Evolutionary conservation across 2,888 invertebrate species (phyloP).

Genomic region (Drosophila mercatorum): DNA sequence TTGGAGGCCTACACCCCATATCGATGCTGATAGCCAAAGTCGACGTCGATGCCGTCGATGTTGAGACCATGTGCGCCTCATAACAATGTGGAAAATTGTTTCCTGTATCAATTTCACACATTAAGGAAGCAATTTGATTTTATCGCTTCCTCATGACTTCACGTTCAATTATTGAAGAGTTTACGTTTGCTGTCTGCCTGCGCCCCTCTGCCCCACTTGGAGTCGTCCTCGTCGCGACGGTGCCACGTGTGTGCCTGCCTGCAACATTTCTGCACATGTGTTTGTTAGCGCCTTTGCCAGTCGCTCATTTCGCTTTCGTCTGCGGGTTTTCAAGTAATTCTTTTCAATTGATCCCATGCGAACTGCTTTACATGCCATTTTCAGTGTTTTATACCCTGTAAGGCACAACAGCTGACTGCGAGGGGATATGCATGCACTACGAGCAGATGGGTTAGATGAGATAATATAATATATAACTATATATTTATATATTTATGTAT

Average conservation of each 20-base stretch:
- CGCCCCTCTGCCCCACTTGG: not conserved
- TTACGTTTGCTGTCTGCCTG: constrained; percentile 72
- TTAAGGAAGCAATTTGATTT: constrained; percentile 84
- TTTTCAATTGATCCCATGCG: constrained; percentile 72
- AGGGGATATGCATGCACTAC: no score
- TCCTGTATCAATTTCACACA: constrained; percentile 84
- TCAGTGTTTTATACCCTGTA: constrained; percentile 28
- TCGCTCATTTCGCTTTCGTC: constrained; percentile 38
- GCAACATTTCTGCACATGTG: constrained; percentile 68
- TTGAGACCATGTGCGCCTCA: constrained; percentile 74
- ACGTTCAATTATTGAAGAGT: constrained; percentile 83
- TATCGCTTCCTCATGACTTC: constrained; percentile 83
- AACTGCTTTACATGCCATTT: constrained; percentile 66
- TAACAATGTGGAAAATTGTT: constrained; percentile 84
- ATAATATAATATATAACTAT: no score
- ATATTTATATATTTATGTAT: no score
- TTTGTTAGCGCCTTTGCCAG: constrained; percentile 37
- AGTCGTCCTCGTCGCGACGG: constrained; percentile 30
- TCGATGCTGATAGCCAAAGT: constrained; percentile 27
- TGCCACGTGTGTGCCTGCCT: constrained; percentile 32
- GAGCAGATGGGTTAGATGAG: no score
- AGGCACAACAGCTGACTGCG: not conserved
- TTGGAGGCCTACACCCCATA: constrained; percentile 42
- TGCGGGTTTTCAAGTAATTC: constrained; percentile 60
- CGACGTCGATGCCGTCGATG: constrained; percentile 18